These are phyloP conservation scores for Sceloporus tristichus DNA, from an alignment of 2,113 vertebrate species.

Conservation along the genomic window DNA sequence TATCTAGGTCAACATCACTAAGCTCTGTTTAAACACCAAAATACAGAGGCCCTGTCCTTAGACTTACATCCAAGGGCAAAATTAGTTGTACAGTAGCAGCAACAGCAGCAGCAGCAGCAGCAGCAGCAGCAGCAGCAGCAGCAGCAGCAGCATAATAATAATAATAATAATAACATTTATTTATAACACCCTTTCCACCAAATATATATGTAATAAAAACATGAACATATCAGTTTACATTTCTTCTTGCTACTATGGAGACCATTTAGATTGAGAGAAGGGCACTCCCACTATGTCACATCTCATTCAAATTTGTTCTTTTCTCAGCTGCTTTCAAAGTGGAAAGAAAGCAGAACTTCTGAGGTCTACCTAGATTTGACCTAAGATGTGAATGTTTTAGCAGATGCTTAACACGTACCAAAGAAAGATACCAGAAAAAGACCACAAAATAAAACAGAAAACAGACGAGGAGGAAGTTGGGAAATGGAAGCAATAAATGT, in stretches of 20 bases:
- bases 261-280: not conserved
- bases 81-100: not conserved
- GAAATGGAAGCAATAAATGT: not conserved
- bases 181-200: no score
- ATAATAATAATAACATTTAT: no score
- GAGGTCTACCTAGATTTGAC: not conserved
- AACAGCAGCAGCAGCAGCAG: no score
- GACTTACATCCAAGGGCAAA: not conserved
- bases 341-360: not conserved
- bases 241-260: not conserved
- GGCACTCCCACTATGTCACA: not conserved
- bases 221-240: not conserved
- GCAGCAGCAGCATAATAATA: no score
- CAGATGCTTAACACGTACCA: not conserved
- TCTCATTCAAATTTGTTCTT: not conserved
- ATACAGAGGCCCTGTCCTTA: not conserved
- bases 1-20: not conserved
- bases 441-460: not conserved
- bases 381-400: not conserved
- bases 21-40: not conserved
- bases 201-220: not conserved
- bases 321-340: not conserved
- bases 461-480: not conserved
- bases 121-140: no score
- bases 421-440: not conserved